Conservation (phyloP, 2,888 invertebrate genomes). For the Netelia fuscicornis region DNA sequence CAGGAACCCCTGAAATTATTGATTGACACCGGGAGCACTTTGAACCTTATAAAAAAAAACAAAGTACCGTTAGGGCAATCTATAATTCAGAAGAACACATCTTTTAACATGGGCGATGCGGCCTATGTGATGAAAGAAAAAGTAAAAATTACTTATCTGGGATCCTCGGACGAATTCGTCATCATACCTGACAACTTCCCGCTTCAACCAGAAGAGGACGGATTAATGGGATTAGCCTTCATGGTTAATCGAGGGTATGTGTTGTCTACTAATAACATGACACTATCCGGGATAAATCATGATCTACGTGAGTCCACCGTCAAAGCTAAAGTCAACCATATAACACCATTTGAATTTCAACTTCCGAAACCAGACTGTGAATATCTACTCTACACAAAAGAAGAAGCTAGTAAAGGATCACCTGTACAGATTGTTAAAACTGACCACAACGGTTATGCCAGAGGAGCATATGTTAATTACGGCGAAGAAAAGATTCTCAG, state of each 20-base stretch:
- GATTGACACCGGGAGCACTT: conserved; percentile 25
- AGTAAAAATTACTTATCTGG: conserved; percentile 19
- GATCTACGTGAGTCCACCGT: conserved; percentile 17
- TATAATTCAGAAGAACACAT: conserved; percentile 3
- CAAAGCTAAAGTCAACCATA: conserved; percentile 13
- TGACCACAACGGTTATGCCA: conserved; percentile 14
- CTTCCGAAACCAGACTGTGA: conserved; percentile 25
- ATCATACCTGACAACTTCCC: conserved; percentile 12
- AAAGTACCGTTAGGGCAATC: not conserved
- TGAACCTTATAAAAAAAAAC: conserved; percentile 24
- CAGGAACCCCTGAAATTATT: conserved; percentile 2
- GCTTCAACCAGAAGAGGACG: conserved; percentile 21
- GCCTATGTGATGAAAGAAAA: conserved; percentile 8
- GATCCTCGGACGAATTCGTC: conserved; percentile 23
- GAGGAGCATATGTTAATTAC: conserved; percentile 21
- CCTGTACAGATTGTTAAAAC: conserved; percentile 20
- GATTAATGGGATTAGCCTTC: conserved; percentile 20
- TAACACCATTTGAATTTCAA: conserved; percentile 36
- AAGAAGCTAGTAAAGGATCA: not conserved
- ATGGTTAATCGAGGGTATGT: conserved; percentile 22
- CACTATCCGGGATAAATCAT: not conserved
- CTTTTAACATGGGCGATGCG: conserved; percentile 25
- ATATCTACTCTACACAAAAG: conserved; percentile 8
- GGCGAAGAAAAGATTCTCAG: conserved; percentile 11
- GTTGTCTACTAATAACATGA: conserved; percentile 16